Evolutionary conservation across 2,113 vertebrate genomes (phyloP).

Genomic region (Anarrhichthys ocellatus): DNA sequence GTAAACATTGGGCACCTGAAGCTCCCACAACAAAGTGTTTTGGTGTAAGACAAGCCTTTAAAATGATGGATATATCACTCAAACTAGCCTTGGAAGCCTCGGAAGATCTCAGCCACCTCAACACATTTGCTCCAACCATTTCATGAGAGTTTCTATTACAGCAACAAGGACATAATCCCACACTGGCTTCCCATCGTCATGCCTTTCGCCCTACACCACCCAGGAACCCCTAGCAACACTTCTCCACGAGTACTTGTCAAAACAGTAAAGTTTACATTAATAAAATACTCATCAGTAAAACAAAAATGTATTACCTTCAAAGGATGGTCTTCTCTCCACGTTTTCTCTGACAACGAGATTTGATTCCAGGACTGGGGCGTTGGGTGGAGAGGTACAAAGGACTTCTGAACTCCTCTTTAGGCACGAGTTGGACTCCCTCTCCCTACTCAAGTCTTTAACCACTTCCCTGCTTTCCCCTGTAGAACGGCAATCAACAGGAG

Average conservation of each 20-base stretch:
- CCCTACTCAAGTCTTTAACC: conserved; percentile 61
- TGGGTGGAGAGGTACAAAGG: conserved; percentile 82
- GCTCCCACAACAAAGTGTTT: not conserved
- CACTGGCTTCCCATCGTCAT: not conserved
- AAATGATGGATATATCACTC: not conserved
- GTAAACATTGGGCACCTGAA: not conserved
- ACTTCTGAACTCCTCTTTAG: conserved; percentile 87
- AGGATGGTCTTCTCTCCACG: conserved; percentile 82
- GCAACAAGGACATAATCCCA: not conserved
- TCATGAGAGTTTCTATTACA: not conserved
- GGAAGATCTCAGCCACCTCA: not conserved
- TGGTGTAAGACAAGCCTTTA: not conserved
- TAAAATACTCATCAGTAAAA: not conserved
- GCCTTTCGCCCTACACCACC: not conserved
- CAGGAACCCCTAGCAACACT: not conserved
- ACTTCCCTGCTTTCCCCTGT: conserved; percentile 77
- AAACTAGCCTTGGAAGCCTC: not conserved
- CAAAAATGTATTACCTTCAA: conserved; percentile 84
- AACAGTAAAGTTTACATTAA: not conserved
- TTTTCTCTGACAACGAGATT: conserved; percentile 83
- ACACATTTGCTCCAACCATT: not conserved
- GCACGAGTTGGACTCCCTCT: conserved; percentile 81
- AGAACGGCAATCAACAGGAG: conserved; percentile 64
- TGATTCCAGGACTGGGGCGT: conserved; percentile 80
- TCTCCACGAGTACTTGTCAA: not conserved